Conservation (phyloP, 1,140 invertebrate species). For the Ruditapes philippinarum region DNA sequence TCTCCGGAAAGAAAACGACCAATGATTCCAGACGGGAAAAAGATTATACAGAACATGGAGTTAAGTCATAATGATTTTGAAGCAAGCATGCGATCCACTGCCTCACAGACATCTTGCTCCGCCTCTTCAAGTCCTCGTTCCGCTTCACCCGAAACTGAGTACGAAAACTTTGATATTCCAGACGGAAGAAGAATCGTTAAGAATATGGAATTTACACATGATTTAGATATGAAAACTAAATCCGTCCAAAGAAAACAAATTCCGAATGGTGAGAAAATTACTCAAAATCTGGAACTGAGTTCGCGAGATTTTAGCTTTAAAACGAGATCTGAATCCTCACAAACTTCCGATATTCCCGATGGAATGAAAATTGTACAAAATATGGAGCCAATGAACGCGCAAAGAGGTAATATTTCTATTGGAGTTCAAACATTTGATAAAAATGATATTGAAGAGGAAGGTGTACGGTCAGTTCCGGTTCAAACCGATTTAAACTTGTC, state of each 20-base stretch:
- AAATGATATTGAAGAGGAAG: neutral
- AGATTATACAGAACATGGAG: slow-evolving; percentile 28
- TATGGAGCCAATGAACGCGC: neutral
- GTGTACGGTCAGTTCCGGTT: neutral
- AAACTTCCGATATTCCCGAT: neutral
- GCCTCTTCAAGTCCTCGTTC: slow-evolving; percentile 16
- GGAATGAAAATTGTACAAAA: neutral
- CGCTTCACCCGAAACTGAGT: neutral
- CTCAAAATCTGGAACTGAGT: slow-evolving; percentile 10
- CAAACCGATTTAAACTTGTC: neutral
- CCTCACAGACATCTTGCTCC: neutral
- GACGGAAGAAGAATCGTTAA: slow-evolving; percentile 39
- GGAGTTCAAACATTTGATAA: neutral
- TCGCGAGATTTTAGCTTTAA: neutral
- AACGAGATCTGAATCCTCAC: neutral
- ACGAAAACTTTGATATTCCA: neutral
- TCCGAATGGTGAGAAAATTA: slow-evolving; percentile 35
- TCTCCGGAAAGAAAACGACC: slow-evolving; percentile 13
- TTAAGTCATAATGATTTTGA: neutral
- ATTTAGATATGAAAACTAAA: neutral
- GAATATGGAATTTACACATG: slow-evolving; percentile 12
- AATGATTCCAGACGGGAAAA: neutral
- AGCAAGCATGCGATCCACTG: neutral
- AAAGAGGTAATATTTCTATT: neutral
- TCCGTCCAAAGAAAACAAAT: neutral